These are phyloP conservation scores for Nasonovia ribisnigri DNA, from an alignment of 2,888 invertebrate species.

Conservation along the genomic window DNA sequence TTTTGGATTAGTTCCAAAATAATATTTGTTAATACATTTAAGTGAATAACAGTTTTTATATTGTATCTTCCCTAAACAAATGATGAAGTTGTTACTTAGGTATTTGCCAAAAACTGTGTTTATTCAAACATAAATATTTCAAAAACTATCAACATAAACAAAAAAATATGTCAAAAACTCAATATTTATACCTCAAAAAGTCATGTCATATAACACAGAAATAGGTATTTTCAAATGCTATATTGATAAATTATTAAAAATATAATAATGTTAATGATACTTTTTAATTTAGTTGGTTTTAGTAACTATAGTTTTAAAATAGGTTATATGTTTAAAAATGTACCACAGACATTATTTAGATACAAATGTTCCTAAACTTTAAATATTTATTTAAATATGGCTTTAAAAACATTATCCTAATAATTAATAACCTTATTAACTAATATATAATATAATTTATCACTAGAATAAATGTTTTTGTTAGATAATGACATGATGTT, in stretches of 20 bases:
- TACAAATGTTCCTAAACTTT: neutral
- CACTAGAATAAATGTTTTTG: neutral
- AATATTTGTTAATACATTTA: neutral
- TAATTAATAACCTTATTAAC: neutral
- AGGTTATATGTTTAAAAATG: neutral
- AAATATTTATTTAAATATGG: neutral
- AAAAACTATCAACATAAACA: neutral
- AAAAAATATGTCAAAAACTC: neutral
- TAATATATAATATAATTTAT: neutral
- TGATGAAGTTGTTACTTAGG: neutral
- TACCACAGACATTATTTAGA: neutral
- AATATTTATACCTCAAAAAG: too few species aligned
- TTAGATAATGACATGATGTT: neutral
- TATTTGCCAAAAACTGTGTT: neutral
- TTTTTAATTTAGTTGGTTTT: neutral
- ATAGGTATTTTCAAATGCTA: too few species aligned
- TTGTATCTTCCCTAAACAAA: neutral
- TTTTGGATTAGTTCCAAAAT: neutral
- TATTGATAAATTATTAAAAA: neutral
- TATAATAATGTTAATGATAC: neutral
- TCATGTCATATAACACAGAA: too few species aligned
- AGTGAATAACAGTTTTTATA: neutral
- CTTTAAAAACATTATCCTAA: neutral
- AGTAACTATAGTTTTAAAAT: neutral
- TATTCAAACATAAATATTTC: neutral